Percentiles rank a stretch among this genome's conserved stretches.
Conservation (phyloP, 2,888 invertebrate genomes). For the Odontocolon sp. region DNA sequence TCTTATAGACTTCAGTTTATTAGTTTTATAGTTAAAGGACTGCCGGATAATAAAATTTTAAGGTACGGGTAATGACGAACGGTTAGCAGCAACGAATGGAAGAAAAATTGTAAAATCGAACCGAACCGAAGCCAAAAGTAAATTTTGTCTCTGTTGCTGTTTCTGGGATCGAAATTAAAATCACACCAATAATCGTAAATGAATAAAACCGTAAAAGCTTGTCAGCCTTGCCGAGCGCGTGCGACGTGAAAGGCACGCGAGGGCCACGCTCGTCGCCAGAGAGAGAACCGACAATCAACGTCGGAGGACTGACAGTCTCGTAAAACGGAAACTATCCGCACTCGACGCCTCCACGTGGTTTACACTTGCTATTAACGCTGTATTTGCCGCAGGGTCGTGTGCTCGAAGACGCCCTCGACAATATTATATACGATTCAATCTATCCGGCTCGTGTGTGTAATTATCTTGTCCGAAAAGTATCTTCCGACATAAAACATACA, state of each 20-base stretch:
- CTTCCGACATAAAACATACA: too few species aligned
- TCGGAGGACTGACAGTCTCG: slow-evolving; percentile 25
- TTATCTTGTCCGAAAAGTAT: too few species aligned
- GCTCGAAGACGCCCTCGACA: background rate
- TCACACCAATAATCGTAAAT: slow-evolving; percentile 72
- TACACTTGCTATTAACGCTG: background rate
- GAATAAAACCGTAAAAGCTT: slow-evolving; percentile 67
- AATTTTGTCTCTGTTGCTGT: too few species aligned
- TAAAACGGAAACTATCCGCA: slow-evolving; percentile 24
- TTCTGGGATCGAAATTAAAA: slow-evolving; percentile 43
- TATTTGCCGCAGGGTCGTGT: background rate
- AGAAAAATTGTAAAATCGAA: background rate
- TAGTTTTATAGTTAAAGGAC: slow-evolving; percentile 14
- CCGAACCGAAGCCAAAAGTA: too few species aligned
- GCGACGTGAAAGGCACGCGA: slow-evolving; percentile 53
- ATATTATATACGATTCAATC: too few species aligned
- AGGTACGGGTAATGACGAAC: slow-evolving; percentile 7
- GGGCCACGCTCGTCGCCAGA: slow-evolving; percentile 62
- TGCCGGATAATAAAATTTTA: slow-evolving; percentile 33
- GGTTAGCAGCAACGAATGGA: slow-evolving; percentile 1
- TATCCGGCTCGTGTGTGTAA: too few species aligned
- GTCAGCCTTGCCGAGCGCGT: slow-evolving; percentile 26
- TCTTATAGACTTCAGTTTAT: background rate
- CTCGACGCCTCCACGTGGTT: slow-evolving; percentile 9
- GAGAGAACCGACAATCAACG: slow-evolving; percentile 15